Evolutionary conservation across 2,113 vertebrate genomes (phyloP).

Genomic region (Trichechus manatus): DNA sequence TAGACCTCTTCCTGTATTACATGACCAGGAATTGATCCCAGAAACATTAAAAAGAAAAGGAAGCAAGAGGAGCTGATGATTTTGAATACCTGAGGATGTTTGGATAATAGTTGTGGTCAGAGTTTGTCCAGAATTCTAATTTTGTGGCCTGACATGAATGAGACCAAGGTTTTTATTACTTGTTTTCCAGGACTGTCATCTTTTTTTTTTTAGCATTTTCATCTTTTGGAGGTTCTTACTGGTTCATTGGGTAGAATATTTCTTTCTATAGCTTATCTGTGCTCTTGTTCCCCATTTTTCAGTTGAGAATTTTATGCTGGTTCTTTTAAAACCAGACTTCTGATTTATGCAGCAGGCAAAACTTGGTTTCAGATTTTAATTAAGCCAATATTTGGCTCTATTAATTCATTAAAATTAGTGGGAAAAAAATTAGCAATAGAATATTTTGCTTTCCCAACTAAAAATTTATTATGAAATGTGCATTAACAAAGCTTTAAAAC

Average conservation of each 20-base stretch:
- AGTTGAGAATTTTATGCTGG: slow-evolving; percentile 19
- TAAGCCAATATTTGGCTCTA: not conserved
- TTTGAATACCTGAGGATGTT: slow-evolving; percentile 45
- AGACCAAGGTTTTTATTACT: not conserved
- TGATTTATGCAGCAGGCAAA: slow-evolving; percentile 15
- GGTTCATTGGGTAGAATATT: slow-evolving; percentile 22
- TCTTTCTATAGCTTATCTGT: slow-evolving; percentile 6
- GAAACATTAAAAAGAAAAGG: not conserved
- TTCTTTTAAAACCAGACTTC: slow-evolving; percentile 58
- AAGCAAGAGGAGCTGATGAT: not conserved
- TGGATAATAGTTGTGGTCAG: not conserved
- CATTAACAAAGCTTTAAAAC: not conserved
- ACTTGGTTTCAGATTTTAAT: slow-evolving; percentile 35
- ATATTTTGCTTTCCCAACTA: not conserved
- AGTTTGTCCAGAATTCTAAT: slow-evolving; percentile 34
- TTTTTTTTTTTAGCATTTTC: slow-evolving; percentile 42
- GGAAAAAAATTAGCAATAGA: slow-evolving; percentile 32
- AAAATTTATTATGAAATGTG: not conserved
- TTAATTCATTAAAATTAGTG: slow-evolving; percentile 52
- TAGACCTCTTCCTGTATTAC: slow-evolving; percentile 31
- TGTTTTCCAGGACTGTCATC: slow-evolving; percentile 3
- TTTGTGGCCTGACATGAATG: slow-evolving; percentile 10
- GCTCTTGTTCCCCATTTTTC: slow-evolving; percentile 25
- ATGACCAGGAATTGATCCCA: not conserved
- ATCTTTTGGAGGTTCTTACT: slow-evolving; percentile 8